Percentiles rank a stretch among this genome's conserved stretches.
Conservation (phyloP, 2,113 vertebrate species). For the Leptosomus discolor region DNA sequence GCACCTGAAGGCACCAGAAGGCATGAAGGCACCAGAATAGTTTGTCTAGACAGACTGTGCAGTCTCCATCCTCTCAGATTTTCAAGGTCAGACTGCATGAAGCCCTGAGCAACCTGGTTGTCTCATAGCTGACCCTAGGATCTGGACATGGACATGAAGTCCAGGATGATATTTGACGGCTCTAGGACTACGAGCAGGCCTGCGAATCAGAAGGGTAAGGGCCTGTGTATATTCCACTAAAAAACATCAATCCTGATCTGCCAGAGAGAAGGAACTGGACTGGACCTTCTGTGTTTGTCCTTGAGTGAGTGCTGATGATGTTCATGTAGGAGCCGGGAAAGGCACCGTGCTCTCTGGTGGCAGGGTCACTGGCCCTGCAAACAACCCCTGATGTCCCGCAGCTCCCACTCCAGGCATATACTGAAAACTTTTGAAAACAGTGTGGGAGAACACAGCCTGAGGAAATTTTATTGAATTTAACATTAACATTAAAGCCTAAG, state of each 20-base stretch:
- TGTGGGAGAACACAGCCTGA: background rate
- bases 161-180: background rate
- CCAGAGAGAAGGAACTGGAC: background rate
- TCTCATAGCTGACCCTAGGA: background rate
- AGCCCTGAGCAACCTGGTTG: background rate
- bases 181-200: background rate
- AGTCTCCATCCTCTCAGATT: background rate
- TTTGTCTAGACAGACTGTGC: background rate
- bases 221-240: background rate
- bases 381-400: background rate
- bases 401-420: background rate
- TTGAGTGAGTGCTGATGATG: no score
- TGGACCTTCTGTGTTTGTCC: background rate
- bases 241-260: background rate
- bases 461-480: background rate
- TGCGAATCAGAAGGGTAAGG: background rate
- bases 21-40: background rate
- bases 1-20: background rate
- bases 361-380: background rate
- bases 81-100: background rate
- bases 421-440: background rate
- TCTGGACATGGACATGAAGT: background rate
- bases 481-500: background rate
- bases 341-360: background rate
- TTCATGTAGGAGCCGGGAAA: background rate